phyloP scores from a whole-genome alignment of 92 coral and sea anemone genomes.

The Bergia puertoricense region DNA sequence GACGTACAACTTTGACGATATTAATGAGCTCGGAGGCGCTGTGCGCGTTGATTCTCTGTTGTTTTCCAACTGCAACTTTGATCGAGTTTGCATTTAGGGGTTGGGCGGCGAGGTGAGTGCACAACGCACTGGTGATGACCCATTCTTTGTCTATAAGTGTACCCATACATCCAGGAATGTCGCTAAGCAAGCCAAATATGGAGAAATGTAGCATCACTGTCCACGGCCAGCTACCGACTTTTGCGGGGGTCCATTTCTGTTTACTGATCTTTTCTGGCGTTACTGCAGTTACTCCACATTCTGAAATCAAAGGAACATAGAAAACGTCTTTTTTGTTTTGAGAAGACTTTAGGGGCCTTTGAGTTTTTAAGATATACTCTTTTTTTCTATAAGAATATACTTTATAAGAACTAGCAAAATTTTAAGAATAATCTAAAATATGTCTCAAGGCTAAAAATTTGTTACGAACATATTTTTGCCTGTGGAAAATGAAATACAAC shows the following conservation, averaged over 20 bases:
- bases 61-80: slow-evolving; percentile 77
- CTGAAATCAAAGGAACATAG: slow-evolving; percentile 43
- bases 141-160: slow-evolving; percentile 84
- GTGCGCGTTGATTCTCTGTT: slow-evolving; percentile 48
- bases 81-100: slow-evolving; percentile 36
- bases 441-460: too few species aligned
- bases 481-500: too few species aligned
- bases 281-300: slow-evolving; percentile 78
- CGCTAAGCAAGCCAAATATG: slow-evolving; percentile 14
- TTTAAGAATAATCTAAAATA: too few species aligned
- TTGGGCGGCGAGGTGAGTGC: slow-evolving; percentile 62
- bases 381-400: too few species aligned
- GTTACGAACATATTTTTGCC: too few species aligned
- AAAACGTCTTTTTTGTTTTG: not conserved
- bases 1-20: slow-evolving; percentile 64
- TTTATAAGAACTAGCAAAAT: too few species aligned
- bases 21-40: slow-evolving; percentile 55
- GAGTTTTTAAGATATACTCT: too few species aligned
- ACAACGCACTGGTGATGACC: slow-evolving; percentile 82
- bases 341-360: too few species aligned
- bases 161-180: slow-evolving; percentile 89
- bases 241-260: slow-evolving; percentile 66
- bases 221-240: slow-evolving; percentile 84
- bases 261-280: slow-evolving; percentile 45
- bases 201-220: slow-evolving; percentile 69